Percentiles rank a stretch among this genome's conserved stretches.
Evolutionary conservation across 2,888 invertebrate species (phyloP).

Genomic region (Chymomyza fuscimana): DNA sequence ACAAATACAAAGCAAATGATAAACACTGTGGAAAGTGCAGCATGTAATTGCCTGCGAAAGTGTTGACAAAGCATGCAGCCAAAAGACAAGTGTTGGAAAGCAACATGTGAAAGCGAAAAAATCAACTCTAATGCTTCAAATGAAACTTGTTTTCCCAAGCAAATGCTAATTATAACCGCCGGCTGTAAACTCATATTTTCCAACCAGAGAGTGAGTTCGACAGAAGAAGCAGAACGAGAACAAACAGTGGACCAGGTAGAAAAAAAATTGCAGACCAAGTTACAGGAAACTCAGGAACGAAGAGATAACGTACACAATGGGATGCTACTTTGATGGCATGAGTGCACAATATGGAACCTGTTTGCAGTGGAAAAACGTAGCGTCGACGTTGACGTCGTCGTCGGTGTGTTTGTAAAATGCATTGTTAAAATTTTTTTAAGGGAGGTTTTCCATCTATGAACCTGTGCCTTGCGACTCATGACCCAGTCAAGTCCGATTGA

Average conservation of each 20-base stretch:
- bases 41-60: slow-evolving; percentile 55
- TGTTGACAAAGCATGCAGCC: slow-evolving; percentile 50
- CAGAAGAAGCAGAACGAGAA: background rate
- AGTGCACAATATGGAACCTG: slow-evolving; percentile 42
- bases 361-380: slow-evolving; percentile 33
- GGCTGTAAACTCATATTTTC: slow-evolving; percentile 7
- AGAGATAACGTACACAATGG: slow-evolving; percentile 44
- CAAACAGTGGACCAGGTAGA: slow-evolving; percentile 19
- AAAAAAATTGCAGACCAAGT: slow-evolving; percentile 7
- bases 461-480: slow-evolving; percentile 38
- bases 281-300: slow-evolving; percentile 43
- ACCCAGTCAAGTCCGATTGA: slow-evolving; percentile 44
- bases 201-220: background rate
- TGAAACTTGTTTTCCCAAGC: slow-evolving; percentile 47
- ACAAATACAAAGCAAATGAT: slow-evolving; percentile 24
- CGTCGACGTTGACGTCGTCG: background rate
- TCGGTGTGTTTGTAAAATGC: slow-evolving; percentile 16
- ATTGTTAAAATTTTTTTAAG: slow-evolving; percentile 34
- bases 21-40: slow-evolving; percentile 54
- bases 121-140: background rate
- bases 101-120: slow-evolving; percentile 56
- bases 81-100: slow-evolving; percentile 14
- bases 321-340: slow-evolving; percentile 29
- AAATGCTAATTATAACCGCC: slow-evolving; percentile 46
- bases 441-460: background rate